These are phyloP conservation scores for Peromyscus polionotus DNA, from an alignment of 2,113 vertebrate species.

Conservation along the genomic window DNA sequence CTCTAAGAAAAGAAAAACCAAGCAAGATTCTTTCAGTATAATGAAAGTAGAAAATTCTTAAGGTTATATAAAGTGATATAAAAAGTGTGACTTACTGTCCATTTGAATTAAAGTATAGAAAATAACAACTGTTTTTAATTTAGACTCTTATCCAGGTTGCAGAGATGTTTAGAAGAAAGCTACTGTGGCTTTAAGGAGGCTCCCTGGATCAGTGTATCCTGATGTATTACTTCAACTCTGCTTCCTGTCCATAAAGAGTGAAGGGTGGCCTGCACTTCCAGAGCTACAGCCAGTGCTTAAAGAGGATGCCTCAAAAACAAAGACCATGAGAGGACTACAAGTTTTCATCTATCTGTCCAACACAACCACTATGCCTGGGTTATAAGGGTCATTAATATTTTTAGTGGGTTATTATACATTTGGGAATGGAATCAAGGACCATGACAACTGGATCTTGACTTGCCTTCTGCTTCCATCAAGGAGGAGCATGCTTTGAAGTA, in stretches of 20 bases:
- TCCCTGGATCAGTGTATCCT: background rate
- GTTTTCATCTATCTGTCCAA: background rate
- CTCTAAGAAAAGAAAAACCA: background rate
- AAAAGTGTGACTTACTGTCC: background rate
- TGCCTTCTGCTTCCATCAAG: background rate
- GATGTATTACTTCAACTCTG: background rate
- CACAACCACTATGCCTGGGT: background rate
- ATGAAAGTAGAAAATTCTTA: background rate
- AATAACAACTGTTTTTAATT: background rate
- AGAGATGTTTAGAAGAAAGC: background rate
- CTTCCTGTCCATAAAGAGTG: background rate
- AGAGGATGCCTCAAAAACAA: background rate
- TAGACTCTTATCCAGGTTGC: background rate
- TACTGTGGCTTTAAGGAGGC: background rate
- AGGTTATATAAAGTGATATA: background rate
- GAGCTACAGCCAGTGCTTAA: background rate
- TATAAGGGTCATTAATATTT: background rate
- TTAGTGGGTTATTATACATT: background rate
- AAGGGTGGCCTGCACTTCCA: background rate
- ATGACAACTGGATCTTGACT: constrained; percentile 13
- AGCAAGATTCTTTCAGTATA: background rate
- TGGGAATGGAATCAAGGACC: background rate
- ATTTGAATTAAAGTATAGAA: background rate
- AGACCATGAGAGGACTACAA: background rate
- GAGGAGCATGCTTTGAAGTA: background rate